Evolutionary conservation across 2,888 invertebrate genomes (phyloP).

Genomic region (Halocaridina rubra): DNA sequence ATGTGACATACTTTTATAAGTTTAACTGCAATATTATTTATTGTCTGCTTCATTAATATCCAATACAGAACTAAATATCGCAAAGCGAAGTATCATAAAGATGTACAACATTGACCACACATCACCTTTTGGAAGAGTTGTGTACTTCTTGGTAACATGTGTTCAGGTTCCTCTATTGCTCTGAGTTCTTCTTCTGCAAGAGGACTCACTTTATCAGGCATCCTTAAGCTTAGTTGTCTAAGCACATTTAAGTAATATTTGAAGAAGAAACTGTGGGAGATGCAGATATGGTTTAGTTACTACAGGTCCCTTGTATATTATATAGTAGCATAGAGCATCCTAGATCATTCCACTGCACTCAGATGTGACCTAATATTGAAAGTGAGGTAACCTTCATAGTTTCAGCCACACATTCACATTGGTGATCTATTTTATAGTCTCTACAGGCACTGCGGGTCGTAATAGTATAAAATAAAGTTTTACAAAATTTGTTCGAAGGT

Average conservation of each 20-base stretch:
- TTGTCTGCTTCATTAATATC: not conserved
- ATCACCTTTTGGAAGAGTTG: constrained; percentile 73
- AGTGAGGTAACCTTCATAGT: not conserved
- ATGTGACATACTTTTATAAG: not conserved
- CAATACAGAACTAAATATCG: constrained; percentile 40
- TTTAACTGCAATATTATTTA: not conserved
- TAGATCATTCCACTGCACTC: constrained; percentile 66
- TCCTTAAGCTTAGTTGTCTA: constrained; percentile 49
- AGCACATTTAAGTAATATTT: constrained; percentile 71
- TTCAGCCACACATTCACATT: not conserved
- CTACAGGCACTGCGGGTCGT: not conserved
- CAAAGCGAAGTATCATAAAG: too few species aligned
- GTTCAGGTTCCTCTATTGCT: not conserved
- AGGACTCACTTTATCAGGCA: constrained; percentile 17
- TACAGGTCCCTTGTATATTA: too few species aligned
- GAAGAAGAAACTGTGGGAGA: constrained; percentile 70
- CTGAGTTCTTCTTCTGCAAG: constrained; percentile 25
- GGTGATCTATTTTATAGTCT: not conserved
- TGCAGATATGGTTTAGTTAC: too few species aligned
- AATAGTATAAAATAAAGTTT: too few species aligned
- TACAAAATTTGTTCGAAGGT: too few species aligned
- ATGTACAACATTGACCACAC: too few species aligned
- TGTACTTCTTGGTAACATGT: constrained; percentile 74
- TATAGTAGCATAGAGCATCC: too few species aligned
- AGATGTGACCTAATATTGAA: constrained; percentile 72